phyloP scores from a whole-genome alignment of 2,888 invertebrate genomes.

The Lamellibrachia satsuma region DNA sequence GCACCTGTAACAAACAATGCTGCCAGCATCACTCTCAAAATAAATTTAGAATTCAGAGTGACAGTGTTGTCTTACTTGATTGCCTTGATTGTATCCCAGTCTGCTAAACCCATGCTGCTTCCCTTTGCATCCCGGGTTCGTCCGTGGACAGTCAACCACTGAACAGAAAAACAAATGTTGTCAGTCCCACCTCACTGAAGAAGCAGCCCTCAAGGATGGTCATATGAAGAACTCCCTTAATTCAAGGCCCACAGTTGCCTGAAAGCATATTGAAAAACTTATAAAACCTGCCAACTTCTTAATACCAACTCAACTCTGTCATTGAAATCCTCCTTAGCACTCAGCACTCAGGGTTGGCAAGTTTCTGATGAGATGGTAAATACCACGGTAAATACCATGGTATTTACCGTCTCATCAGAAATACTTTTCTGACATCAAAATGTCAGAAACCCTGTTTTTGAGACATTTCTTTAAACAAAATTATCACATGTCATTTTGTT shows the following conservation, averaged over 20 bases:
- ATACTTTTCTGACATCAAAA: too few species aligned
- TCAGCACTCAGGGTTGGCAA: too few species aligned
- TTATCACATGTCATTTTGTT: too few species aligned
- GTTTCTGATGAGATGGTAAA: too few species aligned
- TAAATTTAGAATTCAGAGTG: not conserved
- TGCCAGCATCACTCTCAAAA: not conserved
- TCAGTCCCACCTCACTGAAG: not conserved
- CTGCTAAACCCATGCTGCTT: constrained; percentile 89
- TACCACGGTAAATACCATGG: too few species aligned
- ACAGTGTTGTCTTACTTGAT: constrained; percentile 74
- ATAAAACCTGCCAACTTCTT: not conserved
- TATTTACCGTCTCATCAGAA: too few species aligned
- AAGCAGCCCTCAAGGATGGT: not conserved
- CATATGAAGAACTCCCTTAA: not conserved
- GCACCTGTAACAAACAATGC: not conserved
- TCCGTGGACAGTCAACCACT: constrained; percentile 92
- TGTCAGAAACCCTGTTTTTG: too few species aligned
- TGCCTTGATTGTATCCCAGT: constrained; percentile 90
- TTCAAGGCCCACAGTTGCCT: not conserved
- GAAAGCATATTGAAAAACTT: not conserved
- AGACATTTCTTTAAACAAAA: too few species aligned
- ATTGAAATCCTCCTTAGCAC: not conserved
- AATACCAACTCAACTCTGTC: not conserved
- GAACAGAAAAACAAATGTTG: constrained; percentile 32
- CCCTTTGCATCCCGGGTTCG: constrained; percentile 95